phyloP scores from a whole-genome alignment of 2,888 invertebrate species.

The Pandemis heparana region DNA sequence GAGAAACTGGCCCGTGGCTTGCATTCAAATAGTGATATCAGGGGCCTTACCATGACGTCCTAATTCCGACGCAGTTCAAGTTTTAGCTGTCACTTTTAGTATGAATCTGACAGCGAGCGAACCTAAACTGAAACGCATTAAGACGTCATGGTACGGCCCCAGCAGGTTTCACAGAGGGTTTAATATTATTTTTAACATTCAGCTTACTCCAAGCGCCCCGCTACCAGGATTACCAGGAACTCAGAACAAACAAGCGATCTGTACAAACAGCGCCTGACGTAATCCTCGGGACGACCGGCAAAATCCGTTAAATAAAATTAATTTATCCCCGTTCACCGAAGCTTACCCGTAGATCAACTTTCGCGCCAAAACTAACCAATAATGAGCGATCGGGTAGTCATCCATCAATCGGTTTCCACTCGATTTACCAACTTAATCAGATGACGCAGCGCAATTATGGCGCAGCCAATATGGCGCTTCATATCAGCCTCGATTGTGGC shows the following conservation, averaged over 20 bases:
- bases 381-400: conserved; percentile 39
- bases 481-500: conserved; percentile 17
- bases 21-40: no score
- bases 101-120: no score
- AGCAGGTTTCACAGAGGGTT: no score
- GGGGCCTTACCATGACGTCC: no score
- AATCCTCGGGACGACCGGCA: conserved; percentile 1
- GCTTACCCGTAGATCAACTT: conserved; percentile 31
- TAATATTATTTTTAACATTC: not conserved
- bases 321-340: conserved; percentile 20
- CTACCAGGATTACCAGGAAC: not conserved
- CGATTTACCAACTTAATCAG: conserved; percentile 50
- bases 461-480: conserved; percentile 42
- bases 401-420: conserved; percentile 46
- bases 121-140: no score
- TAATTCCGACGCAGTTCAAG: no score
- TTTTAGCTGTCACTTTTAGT: no score
- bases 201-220: not conserved
- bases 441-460: conserved; percentile 46
- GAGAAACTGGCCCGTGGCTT: no score
- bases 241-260: conserved; percentile 5
- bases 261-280: not conserved
- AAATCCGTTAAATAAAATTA: conserved; percentile 24
- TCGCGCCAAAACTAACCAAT: conserved; percentile 32
- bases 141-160: no score